phyloP scores from a whole-genome alignment of 2,797 vertebrate genomes.

The Chrysocyon brachyurus region DNA sequence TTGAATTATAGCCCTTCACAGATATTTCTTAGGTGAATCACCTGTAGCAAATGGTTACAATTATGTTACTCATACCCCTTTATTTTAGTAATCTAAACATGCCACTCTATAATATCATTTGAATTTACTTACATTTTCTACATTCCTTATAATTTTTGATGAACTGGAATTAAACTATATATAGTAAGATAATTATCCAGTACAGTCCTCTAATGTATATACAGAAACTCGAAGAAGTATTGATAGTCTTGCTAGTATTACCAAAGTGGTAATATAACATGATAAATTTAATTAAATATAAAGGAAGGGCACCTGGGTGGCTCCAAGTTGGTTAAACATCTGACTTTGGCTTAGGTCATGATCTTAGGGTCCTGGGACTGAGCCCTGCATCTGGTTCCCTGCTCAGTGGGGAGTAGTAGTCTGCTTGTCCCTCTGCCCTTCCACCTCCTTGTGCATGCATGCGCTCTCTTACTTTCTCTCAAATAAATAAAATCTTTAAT shows the following conservation, averaged over 20 bases:
- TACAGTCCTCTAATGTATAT: not conserved
- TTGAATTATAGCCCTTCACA: constrained; percentile 17
- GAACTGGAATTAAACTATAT: constrained; percentile 49
- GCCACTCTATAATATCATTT: not conserved
- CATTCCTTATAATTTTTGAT: constrained; percentile 33
- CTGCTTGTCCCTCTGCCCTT: not conserved
- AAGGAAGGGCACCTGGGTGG: not conserved
- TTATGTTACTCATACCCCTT: not conserved
- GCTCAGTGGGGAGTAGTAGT: no score
- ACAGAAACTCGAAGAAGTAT: constrained; percentile 54
- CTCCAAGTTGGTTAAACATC: not conserved
- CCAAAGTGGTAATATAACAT: not conserved
- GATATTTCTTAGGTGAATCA: constrained; percentile 53
- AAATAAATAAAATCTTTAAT: not conserved
- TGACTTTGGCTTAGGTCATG: not conserved
- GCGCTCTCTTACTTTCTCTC: not conserved
- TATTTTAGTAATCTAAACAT: constrained; percentile 13
- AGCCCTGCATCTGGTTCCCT: not conserved
- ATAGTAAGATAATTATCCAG: constrained; percentile 8
- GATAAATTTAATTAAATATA: constrained; percentile 38
- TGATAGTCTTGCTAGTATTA: constrained; percentile 47
- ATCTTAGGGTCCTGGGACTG: not conserved
- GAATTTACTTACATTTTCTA: constrained; percentile 24
- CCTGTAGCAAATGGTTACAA: not conserved
- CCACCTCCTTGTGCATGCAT: not conserved